Evolutionary conservation across 2,888 invertebrate species (phyloP).

Genomic region (Lasioglossum figueresi): DNA sequence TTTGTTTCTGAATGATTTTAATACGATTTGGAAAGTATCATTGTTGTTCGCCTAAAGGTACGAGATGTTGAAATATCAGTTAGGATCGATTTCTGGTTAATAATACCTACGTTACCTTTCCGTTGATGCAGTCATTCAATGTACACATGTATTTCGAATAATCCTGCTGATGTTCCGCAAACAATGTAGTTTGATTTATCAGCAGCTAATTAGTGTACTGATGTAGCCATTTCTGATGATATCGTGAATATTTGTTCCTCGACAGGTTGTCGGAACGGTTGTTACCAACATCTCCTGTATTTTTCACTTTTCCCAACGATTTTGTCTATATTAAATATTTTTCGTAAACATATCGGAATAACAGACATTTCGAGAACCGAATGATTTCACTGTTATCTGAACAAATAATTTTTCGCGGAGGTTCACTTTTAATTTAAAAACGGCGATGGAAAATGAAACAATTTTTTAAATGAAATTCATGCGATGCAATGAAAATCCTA

Average conservation of each 20-base stretch:
- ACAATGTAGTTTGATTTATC: slow-evolving; percentile 23
- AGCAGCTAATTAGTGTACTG: background rate
- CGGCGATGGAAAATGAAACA: too few relatives aligned
- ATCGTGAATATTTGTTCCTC: background rate
- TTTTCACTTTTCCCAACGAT: background rate
- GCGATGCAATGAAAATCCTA: too few relatives aligned
- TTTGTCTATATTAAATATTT: background rate
- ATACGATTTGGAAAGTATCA: too few relatives aligned
- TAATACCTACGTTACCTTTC: background rate
- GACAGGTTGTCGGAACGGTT: too few relatives aligned
- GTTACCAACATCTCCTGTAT: background rate
- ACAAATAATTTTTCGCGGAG: background rate
- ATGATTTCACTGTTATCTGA: too few relatives aligned
- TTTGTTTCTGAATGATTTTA: too few relatives aligned
- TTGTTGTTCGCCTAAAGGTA: too few relatives aligned
- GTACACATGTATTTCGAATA: slow-evolving; percentile 13
- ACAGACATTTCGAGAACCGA: too few relatives aligned
- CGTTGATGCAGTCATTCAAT: background rate
- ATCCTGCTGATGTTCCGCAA: slow-evolving; percentile 23
- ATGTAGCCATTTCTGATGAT: slow-evolving; percentile 10
- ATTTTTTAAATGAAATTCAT: too few relatives aligned
- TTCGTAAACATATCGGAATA: background rate
- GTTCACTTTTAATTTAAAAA: background rate
- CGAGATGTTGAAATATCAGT: background rate
- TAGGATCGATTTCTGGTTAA: background rate